These are phyloP conservation scores for Achlya flavicornis DNA, from an alignment of 2,888 invertebrate species.

Conservation along the genomic window DNA sequence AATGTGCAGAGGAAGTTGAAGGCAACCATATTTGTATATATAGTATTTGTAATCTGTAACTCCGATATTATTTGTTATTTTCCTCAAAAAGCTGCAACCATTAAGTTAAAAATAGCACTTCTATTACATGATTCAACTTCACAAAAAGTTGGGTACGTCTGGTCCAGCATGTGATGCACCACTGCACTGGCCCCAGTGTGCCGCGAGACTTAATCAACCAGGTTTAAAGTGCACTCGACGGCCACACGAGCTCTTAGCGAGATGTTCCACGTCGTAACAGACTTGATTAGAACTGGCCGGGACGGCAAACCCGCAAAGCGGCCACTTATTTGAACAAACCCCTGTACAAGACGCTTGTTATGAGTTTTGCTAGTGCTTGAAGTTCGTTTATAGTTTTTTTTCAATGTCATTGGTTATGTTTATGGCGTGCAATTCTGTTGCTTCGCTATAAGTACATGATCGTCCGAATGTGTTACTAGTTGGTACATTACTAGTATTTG, in stretches of 20 bases:
- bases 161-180: neutral
- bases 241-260: constrained; percentile 51
- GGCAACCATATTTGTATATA: too few species aligned
- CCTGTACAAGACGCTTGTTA: constrained; percentile 51
- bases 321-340: constrained; percentile 65
- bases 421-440: too few species aligned
- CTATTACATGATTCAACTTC: neutral
- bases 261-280: constrained; percentile 50
- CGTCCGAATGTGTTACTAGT: too few species aligned
- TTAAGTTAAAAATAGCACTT: neutral
- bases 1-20: too few species aligned
- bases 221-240: constrained; percentile 60
- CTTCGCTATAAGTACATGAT: too few species aligned
- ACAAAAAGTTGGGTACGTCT: constrained; percentile 1
- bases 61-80: too few species aligned
- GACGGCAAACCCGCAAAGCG: constrained; percentile 43
- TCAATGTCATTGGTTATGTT: neutral
- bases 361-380: constrained; percentile 35
- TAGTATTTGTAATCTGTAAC: too few species aligned
- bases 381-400: neutral
- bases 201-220: constrained; percentile 60
- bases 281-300: constrained; percentile 69
- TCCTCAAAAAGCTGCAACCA: too few species aligned
- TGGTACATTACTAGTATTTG: too few species aligned
- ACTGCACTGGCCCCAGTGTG: constrained; percentile 18